These are phyloP conservation scores for Diachrysia chrysitis DNA, from an alignment of 2,888 invertebrate genomes.

Conservation along the genomic window DNA sequence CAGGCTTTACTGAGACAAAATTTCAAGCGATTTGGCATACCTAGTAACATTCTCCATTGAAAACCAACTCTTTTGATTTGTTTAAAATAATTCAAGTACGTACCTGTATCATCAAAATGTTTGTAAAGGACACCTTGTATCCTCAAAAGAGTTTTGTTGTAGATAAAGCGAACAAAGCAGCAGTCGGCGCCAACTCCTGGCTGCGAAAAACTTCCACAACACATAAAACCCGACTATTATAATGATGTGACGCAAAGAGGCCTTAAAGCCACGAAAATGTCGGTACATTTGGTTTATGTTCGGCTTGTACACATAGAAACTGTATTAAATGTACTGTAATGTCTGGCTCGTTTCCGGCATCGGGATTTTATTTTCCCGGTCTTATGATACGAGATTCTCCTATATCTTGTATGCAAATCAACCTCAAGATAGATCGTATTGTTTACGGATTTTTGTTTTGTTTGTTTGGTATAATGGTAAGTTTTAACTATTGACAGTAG, in stretches of 20 bases:
- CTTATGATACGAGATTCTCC: background rate
- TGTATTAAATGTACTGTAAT: constrained; percentile 40
- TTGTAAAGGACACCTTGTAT: constrained; percentile 16
- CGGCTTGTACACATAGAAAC: constrained; percentile 29
- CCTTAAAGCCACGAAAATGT: constrained; percentile 62
- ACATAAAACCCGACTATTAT: constrained; percentile 67
- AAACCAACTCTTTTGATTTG: too few species aligned
- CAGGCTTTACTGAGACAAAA: too few species aligned
- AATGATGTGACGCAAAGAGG: constrained; percentile 69
- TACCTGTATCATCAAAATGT: background rate
- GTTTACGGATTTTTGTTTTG: background rate
- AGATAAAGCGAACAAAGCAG: constrained; percentile 62
- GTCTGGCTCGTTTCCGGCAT: constrained; percentile 17
- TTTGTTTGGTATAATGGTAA: background rate
- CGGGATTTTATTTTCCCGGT: constrained; percentile 16
- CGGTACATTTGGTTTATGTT: constrained; percentile 49
- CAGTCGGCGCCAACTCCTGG: constrained; percentile 64
- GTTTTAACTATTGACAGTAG: background rate
- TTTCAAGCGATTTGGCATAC: too few species aligned
- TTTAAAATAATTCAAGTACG: too few species aligned
- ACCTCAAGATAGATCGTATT: background rate
- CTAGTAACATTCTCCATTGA: too few species aligned
- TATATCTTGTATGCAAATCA: background rate
- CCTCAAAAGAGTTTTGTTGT: constrained; percentile 62
- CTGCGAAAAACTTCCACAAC: constrained; percentile 68